Conservation (phyloP, 2,888 invertebrate species). For the Cancer borealis region DNA sequence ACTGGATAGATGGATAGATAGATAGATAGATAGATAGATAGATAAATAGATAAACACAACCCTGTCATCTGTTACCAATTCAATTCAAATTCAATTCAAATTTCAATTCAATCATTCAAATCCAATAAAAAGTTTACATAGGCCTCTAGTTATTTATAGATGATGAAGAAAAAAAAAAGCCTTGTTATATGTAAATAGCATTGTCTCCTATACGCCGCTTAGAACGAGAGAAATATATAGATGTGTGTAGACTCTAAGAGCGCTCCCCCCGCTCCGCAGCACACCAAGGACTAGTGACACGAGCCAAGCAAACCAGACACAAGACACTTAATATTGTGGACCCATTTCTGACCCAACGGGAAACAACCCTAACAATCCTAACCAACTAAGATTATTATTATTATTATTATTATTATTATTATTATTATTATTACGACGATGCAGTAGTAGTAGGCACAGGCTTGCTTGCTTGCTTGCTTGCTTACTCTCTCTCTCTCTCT, state of each 20-base stretch:
- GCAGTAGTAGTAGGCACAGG: background rate
- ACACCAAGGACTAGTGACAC: background rate
- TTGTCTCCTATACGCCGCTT: slow-evolving; percentile 71
- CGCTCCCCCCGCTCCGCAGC: slow-evolving; percentile 65
- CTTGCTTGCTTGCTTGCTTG: no score
- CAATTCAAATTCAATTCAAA: background rate
- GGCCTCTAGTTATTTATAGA: slow-evolving; percentile 46
- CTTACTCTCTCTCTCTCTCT: background rate
- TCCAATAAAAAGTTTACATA: slow-evolving; percentile 62
- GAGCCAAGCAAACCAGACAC: background rate
- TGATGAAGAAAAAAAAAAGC: slow-evolving; percentile 46
- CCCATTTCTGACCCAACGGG: slow-evolving; percentile 62
- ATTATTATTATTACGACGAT: no score
- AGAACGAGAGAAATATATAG: background rate
- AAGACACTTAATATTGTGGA: slow-evolving; percentile 28
- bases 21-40: no score
- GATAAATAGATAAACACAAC: slow-evolving; percentile 57
- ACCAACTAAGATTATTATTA: background rate
- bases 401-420: background rate
- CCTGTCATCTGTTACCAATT: slow-evolving; percentile 53
- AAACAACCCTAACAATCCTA: background rate
- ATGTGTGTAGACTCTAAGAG: background rate
- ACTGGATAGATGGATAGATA: background rate
- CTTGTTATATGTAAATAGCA: slow-evolving; percentile 59
- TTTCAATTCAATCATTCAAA: background rate